Percentiles rank a stretch among this genome's conserved stretches.
Evolutionary conservation across 2,888 invertebrate genomes (phyloP).

Genomic region (Hemithea aestivaria): DNA sequence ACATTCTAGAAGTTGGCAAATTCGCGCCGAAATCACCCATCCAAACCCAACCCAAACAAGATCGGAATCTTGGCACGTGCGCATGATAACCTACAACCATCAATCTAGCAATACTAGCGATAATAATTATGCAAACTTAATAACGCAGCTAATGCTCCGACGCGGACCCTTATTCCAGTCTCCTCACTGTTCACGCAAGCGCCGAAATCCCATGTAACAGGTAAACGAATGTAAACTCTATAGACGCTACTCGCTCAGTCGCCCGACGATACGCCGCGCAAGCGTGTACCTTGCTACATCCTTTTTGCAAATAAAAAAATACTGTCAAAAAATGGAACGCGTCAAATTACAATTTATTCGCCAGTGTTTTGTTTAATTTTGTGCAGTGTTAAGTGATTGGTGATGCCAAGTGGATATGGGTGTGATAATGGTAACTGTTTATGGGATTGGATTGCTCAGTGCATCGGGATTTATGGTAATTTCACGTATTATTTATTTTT

Average conservation of each 20-base stretch:
- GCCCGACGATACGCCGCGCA: slow-evolving; percentile 53
- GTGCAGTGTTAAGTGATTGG: slow-evolving; percentile 63
- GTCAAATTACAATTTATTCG: slow-evolving; percentile 7
- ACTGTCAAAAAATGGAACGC: slow-evolving; percentile 26
- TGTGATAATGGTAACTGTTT: slow-evolving; percentile 68
- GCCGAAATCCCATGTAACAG: slow-evolving; percentile 48
- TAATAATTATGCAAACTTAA: slow-evolving; percentile 44
- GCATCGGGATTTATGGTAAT: slow-evolving; percentile 61
- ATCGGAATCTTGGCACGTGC: slow-evolving; percentile 9
- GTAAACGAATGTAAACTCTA: slow-evolving; percentile 34
- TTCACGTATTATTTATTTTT: slow-evolving; percentile 9
- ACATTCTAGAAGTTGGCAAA: too few species aligned
- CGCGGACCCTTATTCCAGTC: slow-evolving; percentile 34
- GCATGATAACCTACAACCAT: slow-evolving; percentile 9
- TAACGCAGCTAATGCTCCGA: slow-evolving; percentile 31
- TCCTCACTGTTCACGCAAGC: slow-evolving; percentile 44
- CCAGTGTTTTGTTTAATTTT: slow-evolving; percentile 17
- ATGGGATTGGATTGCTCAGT: slow-evolving; percentile 68
- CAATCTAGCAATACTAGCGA: slow-evolving; percentile 16
- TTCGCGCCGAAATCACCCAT: too few species aligned
- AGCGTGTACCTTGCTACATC: slow-evolving; percentile 47
- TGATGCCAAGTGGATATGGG: slow-evolving; percentile 67
- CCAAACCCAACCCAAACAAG: slow-evolving; percentile 8
- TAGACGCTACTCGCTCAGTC: slow-evolving; percentile 47
- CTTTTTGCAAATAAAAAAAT: slow-evolving; percentile 29